A percentile compares a stretch with the other conserved stretches of the same genome.
Evolutionary conservation across 2,888 invertebrate genomes (phyloP).

Genomic region (Dryobotodes eremita): DNA sequence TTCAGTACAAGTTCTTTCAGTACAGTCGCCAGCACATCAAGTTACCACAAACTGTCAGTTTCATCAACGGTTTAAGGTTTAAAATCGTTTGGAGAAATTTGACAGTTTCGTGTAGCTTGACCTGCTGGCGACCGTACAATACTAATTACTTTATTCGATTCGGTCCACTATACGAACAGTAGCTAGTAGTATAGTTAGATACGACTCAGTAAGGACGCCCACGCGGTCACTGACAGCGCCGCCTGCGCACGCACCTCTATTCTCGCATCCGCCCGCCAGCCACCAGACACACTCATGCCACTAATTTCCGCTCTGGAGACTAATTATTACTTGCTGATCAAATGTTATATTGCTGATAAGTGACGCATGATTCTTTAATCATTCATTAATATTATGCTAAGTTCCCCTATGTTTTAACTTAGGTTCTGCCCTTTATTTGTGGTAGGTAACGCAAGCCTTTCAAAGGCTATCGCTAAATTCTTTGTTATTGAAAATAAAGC

Average conservation of each 20-base stretch:
- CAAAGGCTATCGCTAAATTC: not conserved
- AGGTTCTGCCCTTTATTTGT: not conserved
- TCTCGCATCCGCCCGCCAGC: conserved; percentile 45
- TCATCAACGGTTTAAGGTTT: no score
- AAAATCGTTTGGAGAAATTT: no score
- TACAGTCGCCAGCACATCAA: no score
- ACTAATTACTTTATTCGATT: not conserved
- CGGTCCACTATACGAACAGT: conserved; percentile 18
- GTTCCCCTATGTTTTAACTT: not conserved
- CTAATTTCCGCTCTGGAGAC: conserved; percentile 52
- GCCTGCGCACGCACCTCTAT: conserved; percentile 49
- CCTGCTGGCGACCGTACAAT: no score
- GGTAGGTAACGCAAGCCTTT: not conserved
- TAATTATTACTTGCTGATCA: conserved; percentile 10
- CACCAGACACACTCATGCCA: conserved; percentile 35
- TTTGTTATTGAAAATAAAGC: conserved; percentile 44
- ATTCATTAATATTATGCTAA: not conserved
- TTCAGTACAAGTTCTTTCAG: conserved; percentile 9
- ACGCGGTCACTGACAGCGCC: conserved; percentile 81
- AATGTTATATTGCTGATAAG: no score
- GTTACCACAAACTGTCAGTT: no score
- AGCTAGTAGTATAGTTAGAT: conserved; percentile 45
- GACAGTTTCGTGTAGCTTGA: no score
- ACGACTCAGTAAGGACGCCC: conserved; percentile 75
- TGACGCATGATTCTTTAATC: not conserved